A percentile compares a stretch with the other conserved stretches of the same genome.
Evolutionary conservation across 2,113 vertebrate species (phyloP).

Genomic region (Uria aalge): DNA sequence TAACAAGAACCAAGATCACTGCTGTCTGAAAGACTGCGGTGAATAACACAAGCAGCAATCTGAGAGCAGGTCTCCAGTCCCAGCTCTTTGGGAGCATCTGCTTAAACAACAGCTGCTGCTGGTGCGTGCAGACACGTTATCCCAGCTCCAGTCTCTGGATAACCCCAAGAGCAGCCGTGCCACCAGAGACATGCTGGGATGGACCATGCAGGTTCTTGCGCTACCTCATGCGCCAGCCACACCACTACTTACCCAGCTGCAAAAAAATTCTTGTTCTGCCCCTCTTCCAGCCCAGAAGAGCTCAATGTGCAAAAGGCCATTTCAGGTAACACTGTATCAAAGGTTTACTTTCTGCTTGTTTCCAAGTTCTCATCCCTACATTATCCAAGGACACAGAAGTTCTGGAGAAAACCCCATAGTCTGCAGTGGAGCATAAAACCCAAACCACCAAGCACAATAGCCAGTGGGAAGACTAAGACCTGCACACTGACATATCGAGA

Average conservation of each 20-base stretch:
- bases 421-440: not conserved
- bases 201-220: accelerated
- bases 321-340: not conserved
- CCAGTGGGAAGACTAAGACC: not conserved
- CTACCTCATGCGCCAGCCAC: not conserved
- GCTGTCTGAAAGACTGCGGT: accelerated
- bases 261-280: not conserved
- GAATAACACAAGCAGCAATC: not conserved
- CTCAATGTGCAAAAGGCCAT: not conserved
- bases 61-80: not conserved
- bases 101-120: not conserved
- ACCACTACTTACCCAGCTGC: accelerated
- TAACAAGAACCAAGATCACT: not conserved
- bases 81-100: not conserved
- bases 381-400: not conserved
- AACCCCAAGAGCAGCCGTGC: not conserved
- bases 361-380: not conserved
- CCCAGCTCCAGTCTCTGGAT: not conserved
- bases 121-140: not conserved
- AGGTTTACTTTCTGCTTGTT: not conserved
- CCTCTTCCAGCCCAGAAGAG: not conserved
- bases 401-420: not conserved
- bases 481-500: not conserved
- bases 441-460: not conserved
- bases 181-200: not conserved